Percentiles rank a stretch among this genome's conserved stretches.
Evolutionary conservation across 1,140 invertebrate species (phyloP).

Genomic region (Eufriesea mexicana): DNA sequence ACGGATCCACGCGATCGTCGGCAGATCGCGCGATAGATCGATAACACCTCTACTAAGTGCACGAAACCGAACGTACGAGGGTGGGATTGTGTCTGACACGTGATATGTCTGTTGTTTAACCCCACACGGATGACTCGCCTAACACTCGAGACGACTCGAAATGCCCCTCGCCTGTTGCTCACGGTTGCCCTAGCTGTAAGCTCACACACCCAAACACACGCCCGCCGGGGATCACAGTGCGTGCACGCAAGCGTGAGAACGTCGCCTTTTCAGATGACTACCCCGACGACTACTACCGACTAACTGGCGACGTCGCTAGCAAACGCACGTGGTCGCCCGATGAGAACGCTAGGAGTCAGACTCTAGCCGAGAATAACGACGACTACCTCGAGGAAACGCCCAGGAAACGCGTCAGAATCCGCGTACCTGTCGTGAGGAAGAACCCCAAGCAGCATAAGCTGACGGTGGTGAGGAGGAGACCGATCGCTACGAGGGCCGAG

Average conservation of each 20-base stretch:
- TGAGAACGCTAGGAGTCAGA: conserved; percentile 20
- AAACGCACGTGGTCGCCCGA: conserved; percentile 21
- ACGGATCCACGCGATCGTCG: background rate
- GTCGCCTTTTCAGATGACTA: conserved; percentile 77
- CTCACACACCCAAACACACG: background rate
- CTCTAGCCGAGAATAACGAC: conserved; percentile 48
- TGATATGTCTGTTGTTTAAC: conserved; percentile 37
- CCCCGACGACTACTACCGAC: conserved; percentile 52
- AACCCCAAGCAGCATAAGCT: conserved; percentile 74
- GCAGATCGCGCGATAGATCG: conserved; percentile 18
- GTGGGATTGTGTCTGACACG: background rate
- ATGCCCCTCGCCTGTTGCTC: background rate
- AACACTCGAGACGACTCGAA: conserved; percentile 35
- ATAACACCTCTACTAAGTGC: conserved; percentile 39
- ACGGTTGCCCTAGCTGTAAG: conserved; percentile 16
- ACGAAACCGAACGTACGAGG: conserved; percentile 46
- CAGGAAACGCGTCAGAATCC: conserved; percentile 75
- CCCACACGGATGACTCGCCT: conserved; percentile 27
- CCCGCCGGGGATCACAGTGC: conserved; percentile 17
- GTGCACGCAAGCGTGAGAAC: conserved; percentile 52
- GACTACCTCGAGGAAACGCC: conserved; percentile 60
- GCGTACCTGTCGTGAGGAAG: conserved; percentile 75
- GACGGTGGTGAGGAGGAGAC: conserved; percentile 77
- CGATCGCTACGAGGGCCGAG: conserved; percentile 67
- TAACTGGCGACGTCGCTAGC: conserved; percentile 11